A percentile compares a stretch with the other conserved stretches of the same genome.
phyloP scores from a whole-genome alignment of 2,888 invertebrate genomes.

The Polyploca ridens region DNA sequence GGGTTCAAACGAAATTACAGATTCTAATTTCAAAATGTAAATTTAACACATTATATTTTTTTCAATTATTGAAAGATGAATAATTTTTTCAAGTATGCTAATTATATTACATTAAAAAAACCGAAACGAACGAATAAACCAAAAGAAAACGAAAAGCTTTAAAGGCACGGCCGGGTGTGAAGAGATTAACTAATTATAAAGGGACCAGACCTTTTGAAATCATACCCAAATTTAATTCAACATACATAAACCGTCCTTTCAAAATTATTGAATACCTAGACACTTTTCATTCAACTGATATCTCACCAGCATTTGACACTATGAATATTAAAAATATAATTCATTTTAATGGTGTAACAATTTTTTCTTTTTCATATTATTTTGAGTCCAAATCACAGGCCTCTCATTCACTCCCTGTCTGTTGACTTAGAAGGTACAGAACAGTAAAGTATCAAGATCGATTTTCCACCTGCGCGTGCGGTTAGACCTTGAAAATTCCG shows the following conservation, averaged over 20 bases:
- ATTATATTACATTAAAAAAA: neutral
- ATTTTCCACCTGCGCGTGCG: too few relatives aligned
- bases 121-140: neutral
- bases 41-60: too few relatives aligned
- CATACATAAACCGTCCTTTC: constrained; percentile 25
- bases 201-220: constrained; percentile 36
- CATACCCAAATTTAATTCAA: constrained; percentile 35
- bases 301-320: constrained; percentile 1
- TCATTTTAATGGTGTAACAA: neutral
- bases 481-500: too few relatives aligned
- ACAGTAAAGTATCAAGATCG: too few relatives aligned
- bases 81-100: neutral
- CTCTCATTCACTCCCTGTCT: too few relatives aligned
- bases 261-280: constrained; percentile 30
- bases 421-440: too few relatives aligned
- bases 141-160: neutral
- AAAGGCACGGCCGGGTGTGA: constrained; percentile 22
- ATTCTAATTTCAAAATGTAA: neutral
- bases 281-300: constrained; percentile 15
- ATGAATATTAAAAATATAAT: neutral
- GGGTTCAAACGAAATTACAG: neutral
- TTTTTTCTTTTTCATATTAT: too few relatives aligned
- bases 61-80: neutral
- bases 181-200: constrained; percentile 48
- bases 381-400: too few relatives aligned